Conservation (phyloP, 2,888 invertebrate species). For the Drosophila robusta region DNA sequence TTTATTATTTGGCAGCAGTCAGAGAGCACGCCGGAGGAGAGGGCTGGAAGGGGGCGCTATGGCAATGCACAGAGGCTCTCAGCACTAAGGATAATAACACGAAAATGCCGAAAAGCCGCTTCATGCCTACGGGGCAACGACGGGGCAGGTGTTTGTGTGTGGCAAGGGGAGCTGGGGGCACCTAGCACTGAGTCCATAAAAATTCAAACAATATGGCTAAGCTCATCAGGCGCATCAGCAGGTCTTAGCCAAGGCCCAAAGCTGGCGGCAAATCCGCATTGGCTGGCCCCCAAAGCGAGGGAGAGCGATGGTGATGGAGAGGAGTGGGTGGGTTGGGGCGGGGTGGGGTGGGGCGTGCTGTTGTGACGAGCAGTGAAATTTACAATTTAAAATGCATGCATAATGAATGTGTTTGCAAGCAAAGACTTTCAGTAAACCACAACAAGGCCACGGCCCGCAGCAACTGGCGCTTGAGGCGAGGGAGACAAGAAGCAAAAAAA, state of each 20-base stretch:
- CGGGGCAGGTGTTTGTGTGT: conserved; percentile 3
- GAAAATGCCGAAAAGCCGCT: conserved; percentile 46
- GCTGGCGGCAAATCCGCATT: conserved; percentile 60
- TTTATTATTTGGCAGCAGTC: conserved; percentile 47
- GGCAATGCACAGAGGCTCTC: conserved; percentile 16
- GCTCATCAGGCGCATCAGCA: conserved; percentile 73
- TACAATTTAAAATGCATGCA: conserved; percentile 78
- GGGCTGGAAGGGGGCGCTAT: background rate
- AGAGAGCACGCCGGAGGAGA: conserved; percentile 8
- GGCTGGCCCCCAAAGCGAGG: conserved; percentile 4
- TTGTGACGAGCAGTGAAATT: conserved; percentile 62
- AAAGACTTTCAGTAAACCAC: conserved; percentile 59
- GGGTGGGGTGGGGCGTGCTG: background rate
- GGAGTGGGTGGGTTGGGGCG: no score
- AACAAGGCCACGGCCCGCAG: conserved; percentile 52
- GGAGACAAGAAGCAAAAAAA: conserved; percentile 5
- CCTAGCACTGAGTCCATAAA: conserved; percentile 53
- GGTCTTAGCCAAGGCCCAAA: conserved; percentile 59
- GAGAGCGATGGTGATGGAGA: no score
- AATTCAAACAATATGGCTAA: conserved; percentile 74
- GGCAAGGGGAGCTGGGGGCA: background rate
- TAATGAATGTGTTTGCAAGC: conserved; percentile 73
- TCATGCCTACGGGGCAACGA: conserved; percentile 9
- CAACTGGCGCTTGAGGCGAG: conserved; percentile 27
- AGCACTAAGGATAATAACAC: conserved; percentile 46